phyloP scores from a whole-genome alignment of 2,113 vertebrate species.

The Carassius gibelio region DNA sequence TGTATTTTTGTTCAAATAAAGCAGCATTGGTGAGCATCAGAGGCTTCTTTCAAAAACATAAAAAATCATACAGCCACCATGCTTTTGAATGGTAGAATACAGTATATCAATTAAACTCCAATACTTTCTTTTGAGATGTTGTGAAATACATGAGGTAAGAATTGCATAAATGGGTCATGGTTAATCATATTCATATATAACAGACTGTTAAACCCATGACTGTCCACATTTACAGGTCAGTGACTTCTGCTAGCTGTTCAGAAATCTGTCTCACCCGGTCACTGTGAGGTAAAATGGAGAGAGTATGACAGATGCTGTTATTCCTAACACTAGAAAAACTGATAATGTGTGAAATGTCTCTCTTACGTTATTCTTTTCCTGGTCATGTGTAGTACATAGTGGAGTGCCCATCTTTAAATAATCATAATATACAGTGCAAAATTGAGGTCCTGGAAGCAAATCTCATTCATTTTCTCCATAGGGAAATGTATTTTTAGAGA shows the following conservation, averaged over 20 bases:
- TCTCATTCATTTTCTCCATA: too few relatives aligned
- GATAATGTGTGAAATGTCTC: neutral
- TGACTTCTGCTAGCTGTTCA: neutral
- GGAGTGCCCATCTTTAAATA: too few relatives aligned
- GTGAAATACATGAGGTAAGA: neutral
- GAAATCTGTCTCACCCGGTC: slow-evolving; percentile 2
- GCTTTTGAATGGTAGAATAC: too few relatives aligned
- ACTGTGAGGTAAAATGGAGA: slow-evolving; percentile 1
- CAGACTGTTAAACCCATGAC: neutral
- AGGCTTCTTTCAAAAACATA: too few relatives aligned
- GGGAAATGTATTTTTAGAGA: neutral
- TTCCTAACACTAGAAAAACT: neutral
- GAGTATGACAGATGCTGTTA: slow-evolving; percentile 1
- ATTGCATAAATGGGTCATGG: neutral
- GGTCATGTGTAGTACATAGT: too few relatives aligned
- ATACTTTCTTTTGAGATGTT: neutral
- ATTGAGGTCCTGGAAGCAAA: too few relatives aligned
- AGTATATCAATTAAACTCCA: neutral
- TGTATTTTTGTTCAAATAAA: too few relatives aligned
- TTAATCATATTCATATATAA: neutral
- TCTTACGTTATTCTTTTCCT: too few relatives aligned
- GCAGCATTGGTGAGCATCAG: too few relatives aligned
- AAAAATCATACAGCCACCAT: too few relatives aligned
- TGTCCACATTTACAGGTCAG: neutral
- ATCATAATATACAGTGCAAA: too few relatives aligned